Evolutionary conservation across 2,888 invertebrate species (phyloP).

Genomic region (Cephonodes hylas): DNA sequence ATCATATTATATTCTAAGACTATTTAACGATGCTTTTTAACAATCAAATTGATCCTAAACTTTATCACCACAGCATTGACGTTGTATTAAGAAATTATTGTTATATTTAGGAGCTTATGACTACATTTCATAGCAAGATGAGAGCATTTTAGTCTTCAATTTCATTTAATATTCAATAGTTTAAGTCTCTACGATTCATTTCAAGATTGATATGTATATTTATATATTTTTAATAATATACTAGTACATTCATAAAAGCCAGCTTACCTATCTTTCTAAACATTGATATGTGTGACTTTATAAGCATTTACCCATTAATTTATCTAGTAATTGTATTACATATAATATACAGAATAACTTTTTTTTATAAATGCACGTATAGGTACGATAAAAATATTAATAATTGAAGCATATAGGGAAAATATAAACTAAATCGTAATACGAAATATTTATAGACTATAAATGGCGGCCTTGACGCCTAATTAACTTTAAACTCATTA

Average conservation of each 20-base stretch:
- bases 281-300: background rate
- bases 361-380: too few species aligned
- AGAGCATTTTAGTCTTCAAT: background rate
- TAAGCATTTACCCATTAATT: background rate
- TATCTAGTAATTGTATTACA: background rate
- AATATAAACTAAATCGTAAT: background rate
- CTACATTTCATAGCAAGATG: background rate
- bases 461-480: background rate
- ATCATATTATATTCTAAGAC: too few species aligned
- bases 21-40: background rate
- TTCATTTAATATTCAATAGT: background rate
- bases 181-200: background rate
- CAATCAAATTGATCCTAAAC: background rate
- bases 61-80: conserved; percentile 66
- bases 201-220: too few species aligned
- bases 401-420: background rate
- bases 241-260: background rate
- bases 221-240: background rate
- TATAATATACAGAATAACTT: background rate
- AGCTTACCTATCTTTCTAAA: background rate
- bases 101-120: background rate
- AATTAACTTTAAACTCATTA: background rate
- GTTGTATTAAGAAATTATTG: conserved; percentile 26
- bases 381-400: background rate
- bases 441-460: background rate